phyloP scores from a whole-genome alignment of 92 coral and sea anemone genomes.

The Umimayanthus kanabou region DNA sequence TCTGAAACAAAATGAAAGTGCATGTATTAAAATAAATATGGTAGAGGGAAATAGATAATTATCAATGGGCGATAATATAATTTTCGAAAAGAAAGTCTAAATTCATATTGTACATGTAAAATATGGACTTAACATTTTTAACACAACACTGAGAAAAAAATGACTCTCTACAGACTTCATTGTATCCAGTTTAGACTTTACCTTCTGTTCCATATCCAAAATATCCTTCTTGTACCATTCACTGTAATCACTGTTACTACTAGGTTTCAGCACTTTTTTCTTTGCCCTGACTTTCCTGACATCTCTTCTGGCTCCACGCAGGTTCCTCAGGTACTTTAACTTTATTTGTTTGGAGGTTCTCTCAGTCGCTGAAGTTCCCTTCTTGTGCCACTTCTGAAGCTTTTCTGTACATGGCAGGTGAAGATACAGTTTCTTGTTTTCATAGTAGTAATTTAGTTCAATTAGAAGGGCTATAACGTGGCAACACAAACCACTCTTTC shows the following conservation, averaged over 20 bases:
- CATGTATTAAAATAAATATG: no score
- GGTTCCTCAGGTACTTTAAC: slow-evolving; percentile 53
- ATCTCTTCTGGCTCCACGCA: slow-evolving; percentile 60
- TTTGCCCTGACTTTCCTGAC: slow-evolving; percentile 50
- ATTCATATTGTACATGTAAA: no score
- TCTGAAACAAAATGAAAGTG: slow-evolving; percentile 27
- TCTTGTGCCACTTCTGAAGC: slow-evolving; percentile 50
- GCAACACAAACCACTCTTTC: slow-evolving; percentile 66
- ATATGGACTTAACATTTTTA: no score
- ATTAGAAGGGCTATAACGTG: slow-evolving; percentile 54
- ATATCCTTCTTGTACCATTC: slow-evolving; percentile 60
- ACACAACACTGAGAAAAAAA: no score
- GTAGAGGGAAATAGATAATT: no score
- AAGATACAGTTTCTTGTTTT: slow-evolving; percentile 49
- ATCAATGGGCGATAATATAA: no score
- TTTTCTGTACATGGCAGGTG: slow-evolving; percentile 25
- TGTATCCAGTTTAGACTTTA: slow-evolving; percentile 49
- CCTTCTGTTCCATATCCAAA: slow-evolving; percentile 49
- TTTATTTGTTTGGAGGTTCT: slow-evolving; percentile 51
- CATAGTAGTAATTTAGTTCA: slow-evolving; percentile 45
- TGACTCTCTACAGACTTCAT: no score
- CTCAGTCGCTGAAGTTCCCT: slow-evolving; percentile 37
- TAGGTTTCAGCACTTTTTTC: slow-evolving; percentile 48
- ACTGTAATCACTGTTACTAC: slow-evolving; percentile 47
- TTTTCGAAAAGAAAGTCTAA: no score